A percentile compares a stretch with the other conserved stretches of the same genome.
Conservation (phyloP, 2,797 vertebrate species). For the Poecilia wingei region DNA sequence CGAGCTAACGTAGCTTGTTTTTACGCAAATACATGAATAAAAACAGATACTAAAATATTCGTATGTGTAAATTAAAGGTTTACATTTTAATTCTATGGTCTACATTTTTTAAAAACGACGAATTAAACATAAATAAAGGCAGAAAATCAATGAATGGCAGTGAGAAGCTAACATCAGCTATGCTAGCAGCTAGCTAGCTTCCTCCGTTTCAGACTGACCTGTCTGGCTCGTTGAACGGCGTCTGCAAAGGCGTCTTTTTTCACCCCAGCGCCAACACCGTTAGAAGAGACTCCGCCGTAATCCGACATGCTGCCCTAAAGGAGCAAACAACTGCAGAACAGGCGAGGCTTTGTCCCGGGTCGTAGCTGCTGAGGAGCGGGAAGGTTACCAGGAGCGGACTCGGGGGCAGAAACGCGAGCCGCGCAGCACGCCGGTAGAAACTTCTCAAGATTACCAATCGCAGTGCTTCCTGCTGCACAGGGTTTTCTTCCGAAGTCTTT, state of each 20-base stretch:
- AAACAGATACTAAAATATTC: neutral
- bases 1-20: constrained; percentile 1
- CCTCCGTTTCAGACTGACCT: constrained; percentile 76
- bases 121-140: neutral
- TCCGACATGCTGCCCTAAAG: constrained; percentile 84
- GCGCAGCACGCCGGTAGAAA: constrained; percentile 63
- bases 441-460: constrained; percentile 75
- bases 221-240: constrained; percentile 91
- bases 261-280: constrained; percentile 85
- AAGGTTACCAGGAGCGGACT: constrained; percentile 69
- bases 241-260: constrained; percentile 95
- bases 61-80: neutral
- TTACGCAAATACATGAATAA: too few species aligned
- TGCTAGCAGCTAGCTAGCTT: constrained; percentile 60
- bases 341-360: constrained; percentile 70
- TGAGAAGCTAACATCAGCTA: constrained; percentile 29
- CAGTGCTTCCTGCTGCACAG: constrained; percentile 24
- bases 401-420: constrained; percentile 50
- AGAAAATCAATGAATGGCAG: constrained; percentile 32
- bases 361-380: constrained; percentile 82
- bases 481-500: constrained; percentile 21
- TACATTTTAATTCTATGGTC: neutral
- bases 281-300: constrained; percentile 86
- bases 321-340: constrained; percentile 46
- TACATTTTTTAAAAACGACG: neutral